A percentile compares a stretch with the other conserved stretches of the same genome.
Conservation (phyloP, 2,888 invertebrate genomes). For the Diploptera punctata region DNA sequence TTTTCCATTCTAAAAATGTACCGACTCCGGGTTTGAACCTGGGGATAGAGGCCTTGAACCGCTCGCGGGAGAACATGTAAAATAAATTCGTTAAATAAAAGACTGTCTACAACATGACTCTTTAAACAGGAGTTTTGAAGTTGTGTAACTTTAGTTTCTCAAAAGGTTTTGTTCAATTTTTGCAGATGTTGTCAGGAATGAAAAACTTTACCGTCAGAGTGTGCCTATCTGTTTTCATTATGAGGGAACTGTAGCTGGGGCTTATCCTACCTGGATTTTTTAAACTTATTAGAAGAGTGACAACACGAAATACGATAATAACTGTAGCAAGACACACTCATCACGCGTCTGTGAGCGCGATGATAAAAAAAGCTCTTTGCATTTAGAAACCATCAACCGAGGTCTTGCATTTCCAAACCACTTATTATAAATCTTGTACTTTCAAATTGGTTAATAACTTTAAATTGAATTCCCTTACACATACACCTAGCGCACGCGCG, state of each 20-base stretch:
- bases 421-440: constrained; percentile 39
- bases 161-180: background rate
- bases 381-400: constrained; percentile 40
- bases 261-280: background rate
- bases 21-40: too few relatives aligned
- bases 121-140: too few relatives aligned
- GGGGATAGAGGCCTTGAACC: too few relatives aligned
- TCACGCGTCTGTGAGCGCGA: constrained; percentile 6
- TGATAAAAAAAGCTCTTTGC: constrained; percentile 32
- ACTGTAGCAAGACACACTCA: background rate
- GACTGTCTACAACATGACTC: too few relatives aligned
- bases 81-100: too few relatives aligned
- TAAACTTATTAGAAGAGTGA: background rate
- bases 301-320: background rate
- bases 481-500: background rate
- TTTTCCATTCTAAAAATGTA: too few relatives aligned
- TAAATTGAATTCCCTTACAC: constrained; percentile 35
- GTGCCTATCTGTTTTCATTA: background rate
- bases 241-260: background rate
- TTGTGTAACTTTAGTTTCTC: too few relatives aligned
- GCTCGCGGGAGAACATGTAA: too few relatives aligned
- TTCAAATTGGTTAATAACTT: constrained; percentile 39
- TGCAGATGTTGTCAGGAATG: background rate
- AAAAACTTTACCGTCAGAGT: background rate
- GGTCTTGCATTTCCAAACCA: constrained; percentile 23